Evolutionary conservation across 2,888 invertebrate genomes (phyloP).

Genomic region (Leptothorax acervorum): DNA sequence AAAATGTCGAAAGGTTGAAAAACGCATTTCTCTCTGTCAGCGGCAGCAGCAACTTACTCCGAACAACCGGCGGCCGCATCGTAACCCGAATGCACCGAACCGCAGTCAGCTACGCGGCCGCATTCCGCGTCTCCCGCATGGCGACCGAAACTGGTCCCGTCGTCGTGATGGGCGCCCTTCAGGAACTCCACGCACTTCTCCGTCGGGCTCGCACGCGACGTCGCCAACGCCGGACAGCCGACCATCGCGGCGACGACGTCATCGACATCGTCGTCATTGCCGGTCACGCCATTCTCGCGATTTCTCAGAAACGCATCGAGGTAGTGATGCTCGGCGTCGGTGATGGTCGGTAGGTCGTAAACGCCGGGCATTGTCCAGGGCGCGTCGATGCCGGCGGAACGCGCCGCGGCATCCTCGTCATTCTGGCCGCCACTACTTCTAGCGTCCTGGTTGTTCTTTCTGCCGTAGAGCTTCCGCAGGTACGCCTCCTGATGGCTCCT

Average conservation of each 20-base stretch:
- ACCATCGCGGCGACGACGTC: conserved; percentile 63
- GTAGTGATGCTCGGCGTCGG: conserved; percentile 79
- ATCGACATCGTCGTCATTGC: conserved; percentile 62
- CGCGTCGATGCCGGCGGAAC: conserved; percentile 40
- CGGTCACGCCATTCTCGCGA: conserved; percentile 60
- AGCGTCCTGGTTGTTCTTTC: conserved; percentile 74
- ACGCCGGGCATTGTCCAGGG: conserved; percentile 61
- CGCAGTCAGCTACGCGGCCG: conserved; percentile 65
- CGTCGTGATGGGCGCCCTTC: conserved; percentile 71
- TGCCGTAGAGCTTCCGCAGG: conserved; percentile 82
- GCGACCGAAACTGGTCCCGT: conserved; percentile 62
- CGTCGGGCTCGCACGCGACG: conserved; percentile 82
- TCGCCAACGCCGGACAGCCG: conserved; percentile 78
- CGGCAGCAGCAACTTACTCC: conserved; percentile 66
- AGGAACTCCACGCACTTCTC: conserved; percentile 84
- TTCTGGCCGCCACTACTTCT: conserved; percentile 44
- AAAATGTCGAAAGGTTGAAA: conserved; percentile 18
- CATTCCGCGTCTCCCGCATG: conserved; percentile 62
- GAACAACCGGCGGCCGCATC: conserved; percentile 65
- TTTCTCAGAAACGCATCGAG: conserved; percentile 81
- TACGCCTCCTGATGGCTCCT: conserved; percentile 84
- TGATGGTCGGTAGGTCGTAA: conserved; percentile 76
- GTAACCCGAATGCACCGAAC: conserved; percentile 72
- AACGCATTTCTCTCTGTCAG: not conserved
- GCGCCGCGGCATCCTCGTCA: conserved; percentile 53